Evolutionary conservation across 1,140 invertebrate genomes (phyloP).

Genomic region (Drosophila fuyamai): DNA sequence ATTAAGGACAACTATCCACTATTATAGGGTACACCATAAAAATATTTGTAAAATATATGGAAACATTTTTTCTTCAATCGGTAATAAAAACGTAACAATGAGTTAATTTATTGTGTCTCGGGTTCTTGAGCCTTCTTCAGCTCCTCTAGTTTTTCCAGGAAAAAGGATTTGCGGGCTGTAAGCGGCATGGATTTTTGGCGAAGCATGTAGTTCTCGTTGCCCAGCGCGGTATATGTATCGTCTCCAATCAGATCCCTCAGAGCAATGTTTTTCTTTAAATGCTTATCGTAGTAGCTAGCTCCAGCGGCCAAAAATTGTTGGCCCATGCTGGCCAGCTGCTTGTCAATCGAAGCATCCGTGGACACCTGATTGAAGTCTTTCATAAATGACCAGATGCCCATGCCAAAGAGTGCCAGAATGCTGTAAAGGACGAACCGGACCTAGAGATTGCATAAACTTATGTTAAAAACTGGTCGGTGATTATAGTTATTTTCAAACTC

Average conservation of each 20-base stretch:
- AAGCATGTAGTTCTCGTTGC: conserved; percentile 89
- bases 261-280: conserved; percentile 90
- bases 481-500: conserved; percentile 8
- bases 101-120: conserved; percentile 35
- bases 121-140: conserved; percentile 35
- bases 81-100: conserved; percentile 27
- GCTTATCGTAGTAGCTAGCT: conserved; percentile 90
- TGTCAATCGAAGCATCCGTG: conserved; percentile 88
- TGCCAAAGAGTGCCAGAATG: conserved; percentile 86
- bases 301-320: conserved; percentile 89
- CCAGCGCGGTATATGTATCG: conserved; percentile 87
- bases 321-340: conserved; percentile 86
- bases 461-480: no score
- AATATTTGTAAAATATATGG: conserved; percentile 19
- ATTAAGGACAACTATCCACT: conserved; percentile 26
- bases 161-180: conserved; percentile 87
- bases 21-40: conserved; percentile 25
- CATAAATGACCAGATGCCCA: conserved; percentile 87
- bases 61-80: background rate
- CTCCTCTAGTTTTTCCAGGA: conserved; percentile 65
- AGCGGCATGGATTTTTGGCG: conserved; percentile 88
- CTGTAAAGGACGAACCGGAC: conserved; percentile 86
- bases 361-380: conserved; percentile 88
- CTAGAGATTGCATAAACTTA: conserved; percentile 25
- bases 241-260: conserved; percentile 88